Evolutionary conservation across 2,888 invertebrate species (phyloP).

Genomic region (Ecliptopera silaceata): DNA sequence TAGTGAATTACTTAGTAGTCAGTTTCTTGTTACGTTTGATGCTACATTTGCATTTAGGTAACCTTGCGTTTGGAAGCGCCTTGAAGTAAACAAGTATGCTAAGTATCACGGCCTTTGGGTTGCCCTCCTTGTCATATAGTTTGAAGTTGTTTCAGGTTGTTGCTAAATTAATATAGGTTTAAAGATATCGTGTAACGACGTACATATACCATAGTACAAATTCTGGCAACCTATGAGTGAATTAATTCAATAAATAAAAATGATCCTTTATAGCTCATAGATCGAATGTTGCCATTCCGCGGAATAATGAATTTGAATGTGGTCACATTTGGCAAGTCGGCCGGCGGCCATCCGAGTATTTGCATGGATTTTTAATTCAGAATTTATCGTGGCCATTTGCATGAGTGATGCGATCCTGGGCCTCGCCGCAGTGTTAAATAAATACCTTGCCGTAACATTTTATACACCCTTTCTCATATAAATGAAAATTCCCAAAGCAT

Average conservation of each 20-base stretch:
- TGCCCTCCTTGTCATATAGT: background rate
- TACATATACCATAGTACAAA: too few species aligned
- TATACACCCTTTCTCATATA: conserved; percentile 1
- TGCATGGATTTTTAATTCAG: conserved; percentile 32
- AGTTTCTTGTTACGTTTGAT: too few species aligned
- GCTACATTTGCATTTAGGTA: too few species aligned
- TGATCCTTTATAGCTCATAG: conserved; percentile 2
- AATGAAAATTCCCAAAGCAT: background rate
- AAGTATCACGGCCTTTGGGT: background rate
- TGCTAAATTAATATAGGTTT: too few species aligned
- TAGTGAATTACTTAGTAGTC: too few species aligned
- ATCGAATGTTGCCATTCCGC: conserved; percentile 24
- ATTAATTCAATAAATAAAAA: background rate
- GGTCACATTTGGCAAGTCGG: conserved; percentile 26
- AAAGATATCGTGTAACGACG: too few species aligned
- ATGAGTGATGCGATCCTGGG: conserved; percentile 25
- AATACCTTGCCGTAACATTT: conserved; percentile 10
- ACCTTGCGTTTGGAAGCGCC: too few species aligned
- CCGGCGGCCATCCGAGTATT: conserved; percentile 22
- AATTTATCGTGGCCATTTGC: conserved; percentile 27
- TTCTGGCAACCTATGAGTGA: too few species aligned
- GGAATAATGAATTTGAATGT: conserved; percentile 32
- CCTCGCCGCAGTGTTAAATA: conserved; percentile 11
- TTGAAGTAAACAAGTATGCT: too few species aligned
- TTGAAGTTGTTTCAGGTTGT: background rate